Conservation (phyloP, 37 sponge, comb jelly and placozoan genomes). For the Haliclona indistincta region DNA sequence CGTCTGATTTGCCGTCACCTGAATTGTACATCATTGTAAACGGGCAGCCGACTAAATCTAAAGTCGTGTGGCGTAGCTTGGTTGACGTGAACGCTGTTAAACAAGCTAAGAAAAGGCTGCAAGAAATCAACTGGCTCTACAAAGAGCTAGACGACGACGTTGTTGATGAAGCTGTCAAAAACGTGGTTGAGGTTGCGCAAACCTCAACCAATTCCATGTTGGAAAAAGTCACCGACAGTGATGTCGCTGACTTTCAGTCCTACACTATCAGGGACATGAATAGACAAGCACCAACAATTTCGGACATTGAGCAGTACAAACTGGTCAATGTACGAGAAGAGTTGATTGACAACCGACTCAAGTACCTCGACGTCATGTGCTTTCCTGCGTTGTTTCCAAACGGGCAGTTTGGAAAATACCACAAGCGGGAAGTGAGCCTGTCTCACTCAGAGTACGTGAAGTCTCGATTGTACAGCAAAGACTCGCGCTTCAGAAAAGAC, state of each 20-base stretch:
- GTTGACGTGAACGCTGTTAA: constrained; percentile 35
- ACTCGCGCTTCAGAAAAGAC: constrained; percentile 47
- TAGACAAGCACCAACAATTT: constrained; percentile 4
- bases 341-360: constrained; percentile 31
- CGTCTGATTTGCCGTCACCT: no score
- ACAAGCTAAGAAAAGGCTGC: constrained; percentile 17
- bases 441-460: constrained; percentile 41
- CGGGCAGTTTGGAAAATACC: constrained; percentile 48
- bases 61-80: constrained; percentile 48
- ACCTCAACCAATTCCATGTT: constrained; percentile 37
- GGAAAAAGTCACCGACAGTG: constrained; percentile 31
- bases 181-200: constrained; percentile 35
- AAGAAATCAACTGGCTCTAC: constrained; percentile 64
- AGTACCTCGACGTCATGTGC: background rate
- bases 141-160: constrained; percentile 20
- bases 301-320: constrained; percentile 64
- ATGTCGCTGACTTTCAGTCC: constrained; percentile 41
- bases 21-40: constrained; percentile 48
- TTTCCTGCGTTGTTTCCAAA: constrained; percentile 52
- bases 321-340: constrained; percentile 32
- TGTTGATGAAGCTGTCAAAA: constrained; percentile 44
- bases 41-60: constrained; percentile 32
- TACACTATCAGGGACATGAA: constrained; percentile 51
- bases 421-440: constrained; percentile 20
- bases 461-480: constrained; percentile 39